Evolutionary conservation across 2,888 invertebrate species (phyloP), one percentile per base, ranked within the genome.

Genomic region (Metopia argyrocephala): DNA sequence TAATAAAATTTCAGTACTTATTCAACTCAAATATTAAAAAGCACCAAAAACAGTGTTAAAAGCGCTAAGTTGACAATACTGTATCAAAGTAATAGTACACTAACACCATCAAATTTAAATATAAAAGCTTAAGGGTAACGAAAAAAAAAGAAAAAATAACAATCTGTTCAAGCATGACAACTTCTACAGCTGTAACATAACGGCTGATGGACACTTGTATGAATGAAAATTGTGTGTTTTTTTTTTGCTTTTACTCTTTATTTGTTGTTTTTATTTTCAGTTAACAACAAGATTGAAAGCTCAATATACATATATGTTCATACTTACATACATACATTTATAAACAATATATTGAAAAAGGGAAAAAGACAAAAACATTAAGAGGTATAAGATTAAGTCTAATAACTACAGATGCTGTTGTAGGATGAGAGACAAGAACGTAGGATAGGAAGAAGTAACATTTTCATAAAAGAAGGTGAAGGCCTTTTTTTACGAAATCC

Each of bases 121-220:
- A 12, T 9, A 38, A 38, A 38, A 38, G 38, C 9, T 9, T 3
- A 15, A 15, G 15, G 15, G 38, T 38, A 38, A 0, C 9, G 38
- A 9, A 4, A 12, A 38, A 38, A 38, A 38, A 15, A 38, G 38
- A 38, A 38, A 12, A 38, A 38, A 38, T 38, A 38, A 38, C 38
- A 38, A 38, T n/a, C n/a, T n/a, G n/a, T n/a, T n/a, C n/a, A n/a
- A n/a, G n/a, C n/a, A n/a, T 38, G 38, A 38, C 38, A 74, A 66
- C 25, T 59, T 23, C 20, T 31, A 62, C 66, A 75, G 70, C 54
- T 71, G 75, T 50, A 73, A 69, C 65, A 66, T 69, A 21, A 69
- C 65, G 74, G 74, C 74, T 78, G 28, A 45, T 62, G 78, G 78
- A 81, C 81, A 81, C 81, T 78, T 81, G 81, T 81, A 74, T 81